Percentiles rank a stretch among this genome's conserved stretches.
These are phyloP conservation scores for Euplexia lucipara DNA, from an alignment of 2,888 invertebrate species.

Conservation along the genomic window DNA sequence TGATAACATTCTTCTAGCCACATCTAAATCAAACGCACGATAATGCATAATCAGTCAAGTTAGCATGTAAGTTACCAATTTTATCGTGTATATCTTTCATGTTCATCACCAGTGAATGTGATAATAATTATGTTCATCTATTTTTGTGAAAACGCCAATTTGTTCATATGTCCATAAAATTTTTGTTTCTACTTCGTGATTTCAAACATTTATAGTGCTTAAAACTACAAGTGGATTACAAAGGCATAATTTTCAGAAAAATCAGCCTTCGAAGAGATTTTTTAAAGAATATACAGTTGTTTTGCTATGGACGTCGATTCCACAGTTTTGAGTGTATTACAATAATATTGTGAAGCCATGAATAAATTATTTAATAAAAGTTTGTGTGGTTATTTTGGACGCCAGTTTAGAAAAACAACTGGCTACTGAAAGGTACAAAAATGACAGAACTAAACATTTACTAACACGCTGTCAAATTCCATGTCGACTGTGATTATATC, in stretches of 20 bases:
- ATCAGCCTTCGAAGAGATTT: constrained; percentile 56
- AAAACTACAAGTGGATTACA: constrained; percentile 67
- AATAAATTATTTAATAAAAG: constrained; percentile 41
- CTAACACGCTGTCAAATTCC: constrained; percentile 52
- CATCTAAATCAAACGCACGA: constrained; percentile 63
- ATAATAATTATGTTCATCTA: constrained; percentile 64
- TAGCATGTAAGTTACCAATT: constrained; percentile 65
- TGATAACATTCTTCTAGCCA: constrained; percentile 65
- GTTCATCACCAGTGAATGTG: constrained; percentile 66
- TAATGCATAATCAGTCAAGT: constrained; percentile 64
- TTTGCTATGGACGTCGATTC: constrained; percentile 46
- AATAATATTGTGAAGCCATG: constrained; percentile 53
- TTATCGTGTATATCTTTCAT: constrained; percentile 57
- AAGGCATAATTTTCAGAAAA: constrained; percentile 50
- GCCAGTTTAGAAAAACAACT: constrained; percentile 5
- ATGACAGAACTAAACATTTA: constrained; percentile 21
- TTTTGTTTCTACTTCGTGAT: constrained; percentile 71
- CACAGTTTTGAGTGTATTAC: constrained; percentile 48
- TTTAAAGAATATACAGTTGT: constrained; percentile 50
- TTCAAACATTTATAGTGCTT: constrained; percentile 74
- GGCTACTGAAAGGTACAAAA: constrained; percentile 28
- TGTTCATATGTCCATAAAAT: constrained; percentile 53
- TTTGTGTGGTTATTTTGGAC: constrained; percentile 22
- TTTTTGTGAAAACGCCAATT: constrained; percentile 71
- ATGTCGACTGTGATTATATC: constrained; percentile 28